Base-by-base conservation (phyloP, 2,888 invertebrate genomes). In the Andrena camellia region DNA sequence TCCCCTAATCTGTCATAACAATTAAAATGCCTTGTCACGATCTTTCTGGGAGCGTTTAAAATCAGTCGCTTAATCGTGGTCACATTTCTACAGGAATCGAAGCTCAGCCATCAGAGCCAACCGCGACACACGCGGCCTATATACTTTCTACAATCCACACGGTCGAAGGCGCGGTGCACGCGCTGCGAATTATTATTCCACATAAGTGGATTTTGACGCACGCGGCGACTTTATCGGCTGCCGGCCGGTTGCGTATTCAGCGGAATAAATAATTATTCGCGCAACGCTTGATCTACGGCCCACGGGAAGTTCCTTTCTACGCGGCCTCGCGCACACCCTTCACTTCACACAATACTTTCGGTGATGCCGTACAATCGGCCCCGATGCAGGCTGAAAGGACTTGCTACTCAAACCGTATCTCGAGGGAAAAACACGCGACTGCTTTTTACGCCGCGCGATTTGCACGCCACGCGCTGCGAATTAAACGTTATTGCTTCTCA, bases 281-380 rank as follows among this genome's bases (percentile, higher is more conserved):
- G 89, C 89, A 89, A 90, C 89, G 88, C 81, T 90, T 87, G 88
- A 91, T 91, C 74, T 84, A 80, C 75, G 75, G 78, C 35, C 78
- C 83, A 89, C 87, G 86, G 85, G 88, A 88, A 87, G 86, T 90
- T 87, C 90, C 90, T 89, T 91, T 91, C 91, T 89, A 89, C 75
- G 80, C 71, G 85, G 82, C 63, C 83, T 82, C 64, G 81, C 78
- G 77, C 59, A 59, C 85, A 89, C 90, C 91, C 91, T 91, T 91
- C 91, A 91, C 91, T 91, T 90, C 64, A 29, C 66, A 86, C 86
- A 88, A 88, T 86, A 84, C 88, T 84, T 80, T 84, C 86, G 83
- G 86, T 64, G 26, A 54, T 62, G 60, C 66, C 78, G 57, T 33
- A 67, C 78, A 76, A 83, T 81, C 77, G 81, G 57, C 31, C 20